Conservation (phyloP, 2,888 invertebrate genomes). For the Siphlonurus alternatus region DNA sequence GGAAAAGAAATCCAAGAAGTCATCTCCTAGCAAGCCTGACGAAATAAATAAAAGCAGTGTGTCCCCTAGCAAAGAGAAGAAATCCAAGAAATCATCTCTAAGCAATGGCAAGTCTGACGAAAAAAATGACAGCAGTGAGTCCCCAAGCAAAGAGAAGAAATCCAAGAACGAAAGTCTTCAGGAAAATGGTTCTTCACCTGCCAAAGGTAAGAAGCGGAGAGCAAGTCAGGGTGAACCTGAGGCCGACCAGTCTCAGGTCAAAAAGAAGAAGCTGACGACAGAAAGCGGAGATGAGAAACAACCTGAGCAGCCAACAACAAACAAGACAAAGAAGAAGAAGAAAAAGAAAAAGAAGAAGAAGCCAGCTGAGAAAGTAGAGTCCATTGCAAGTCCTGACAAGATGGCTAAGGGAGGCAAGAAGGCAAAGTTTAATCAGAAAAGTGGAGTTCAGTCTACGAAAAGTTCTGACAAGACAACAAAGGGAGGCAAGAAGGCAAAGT, state of each 20-base stretch:
- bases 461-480: not conserved
- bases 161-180: too few relatives aligned
- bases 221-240: constrained; percentile 24
- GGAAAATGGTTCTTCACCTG: too few relatives aligned
- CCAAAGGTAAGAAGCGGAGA: constrained; percentile 11
- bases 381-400: constrained; percentile 16
- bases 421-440: constrained; percentile 7
- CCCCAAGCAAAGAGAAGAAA: not conserved
- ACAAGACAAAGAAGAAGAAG: constrained; percentile 23
- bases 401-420: constrained; percentile 22
- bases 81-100: too few relatives aligned
- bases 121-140: too few relatives aligned
- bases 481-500: constrained; percentile 9
- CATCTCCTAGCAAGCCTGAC: not conserved
- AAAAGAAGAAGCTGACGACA: too few relatives aligned
- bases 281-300: too few relatives aligned
- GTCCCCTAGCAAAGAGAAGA: not conserved
- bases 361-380: constrained; percentile 7
- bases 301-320: constrained; percentile 25
- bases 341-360: constrained; percentile 29
- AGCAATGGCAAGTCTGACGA: constrained; percentile 4
- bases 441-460: too few relatives aligned
- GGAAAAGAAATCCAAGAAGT: too few relatives aligned
- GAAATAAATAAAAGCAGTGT: not conserved
- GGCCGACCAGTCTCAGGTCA: constrained; percentile 17